Base-by-base conservation (phyloP, 53 echinoderm and acorn worm genomes). In the Arbacia lixula region DNA sequence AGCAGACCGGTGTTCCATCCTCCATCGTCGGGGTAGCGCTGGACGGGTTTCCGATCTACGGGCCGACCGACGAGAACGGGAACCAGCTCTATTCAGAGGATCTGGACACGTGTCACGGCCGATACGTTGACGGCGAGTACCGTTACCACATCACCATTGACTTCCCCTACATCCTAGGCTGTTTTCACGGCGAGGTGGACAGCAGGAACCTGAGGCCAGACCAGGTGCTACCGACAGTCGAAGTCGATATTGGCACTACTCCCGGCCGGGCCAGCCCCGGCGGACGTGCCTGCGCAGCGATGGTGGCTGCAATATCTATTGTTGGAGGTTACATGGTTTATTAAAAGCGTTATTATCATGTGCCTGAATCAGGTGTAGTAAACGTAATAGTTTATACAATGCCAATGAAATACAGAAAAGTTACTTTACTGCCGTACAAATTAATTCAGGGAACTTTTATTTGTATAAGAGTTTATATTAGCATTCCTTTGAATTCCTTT, bases 21-120 rank as follows among this genome's bases (percentile, higher is more conserved):
- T 17, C 53, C 36, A 66, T 87, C 37, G 54, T 88, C 17, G 88
- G 88, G 12, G 88, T 88, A 3, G 88, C 88, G 6, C 62, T 83
- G 9, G 88, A 88, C 20, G 88, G 88, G 14, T 88, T 53, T 29
- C 81, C 88, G 5, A 88, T 88, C 83, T 88, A 88, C 58, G 88
- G 88, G 10, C 88, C 88, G 32, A 83, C 35, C 33, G 88, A 88
- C 35, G 88, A 88, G 68, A 67, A 83, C 53, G 87, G 87, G 19
- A 53, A 52, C 58, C 40, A 40, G 22, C 72, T 88, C 16, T 79
- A 52, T 17, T 37, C 83, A 4, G 83, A 26, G 5, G 83, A 83
- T 46, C 69, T 88, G 4, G 88, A 88, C 53, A 36, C 2, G 28
- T 88, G 88, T 50, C 88, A 88, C 55, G 88, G 88, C 8, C 60